These are phyloP conservation scores for Scylla paramamosain DNA, from an alignment of 1,140 invertebrate species.

Conservation along the genomic window DNA sequence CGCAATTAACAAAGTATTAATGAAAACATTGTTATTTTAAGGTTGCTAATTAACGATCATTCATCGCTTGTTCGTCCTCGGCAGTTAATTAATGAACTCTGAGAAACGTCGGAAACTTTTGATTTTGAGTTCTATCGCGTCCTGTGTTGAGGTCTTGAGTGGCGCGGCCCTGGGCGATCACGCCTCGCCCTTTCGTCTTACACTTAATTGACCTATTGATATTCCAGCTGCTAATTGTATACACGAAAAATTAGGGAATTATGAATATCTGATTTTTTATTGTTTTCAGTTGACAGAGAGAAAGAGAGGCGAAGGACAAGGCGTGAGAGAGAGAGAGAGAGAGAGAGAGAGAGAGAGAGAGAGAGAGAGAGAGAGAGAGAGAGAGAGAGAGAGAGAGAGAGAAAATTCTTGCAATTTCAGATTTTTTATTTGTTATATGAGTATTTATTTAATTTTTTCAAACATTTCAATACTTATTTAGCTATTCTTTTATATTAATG, in stretches of 20 bases:
- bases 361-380: neutral
- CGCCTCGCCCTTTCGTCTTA: slow-evolving; percentile 68
- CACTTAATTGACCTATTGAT: slow-evolving; percentile 72
- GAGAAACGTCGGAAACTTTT: slow-evolving; percentile 60
- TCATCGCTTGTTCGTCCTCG: slow-evolving; percentile 74
- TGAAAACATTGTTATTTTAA: slow-evolving; percentile 76
- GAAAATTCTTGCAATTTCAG: neutral
- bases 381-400: slow-evolving; percentile 11
- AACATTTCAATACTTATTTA: too few relatives aligned
- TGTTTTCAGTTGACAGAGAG: slow-evolving; percentile 46
- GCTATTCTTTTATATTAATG: neutral
- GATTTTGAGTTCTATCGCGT: slow-evolving; percentile 58
- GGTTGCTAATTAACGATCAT: slow-evolving; percentile 75
- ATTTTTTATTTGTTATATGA: too few relatives aligned
- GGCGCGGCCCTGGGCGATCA: neutral
- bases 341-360: neutral
- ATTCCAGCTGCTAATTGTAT: slow-evolving; percentile 71
- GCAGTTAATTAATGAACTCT: slow-evolving; percentile 74
- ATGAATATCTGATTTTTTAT: slow-evolving; percentile 74
- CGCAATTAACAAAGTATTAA: slow-evolving; percentile 75
- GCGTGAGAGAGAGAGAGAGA: slow-evolving; percentile 19
- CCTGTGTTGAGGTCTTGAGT: slow-evolving; percentile 31
- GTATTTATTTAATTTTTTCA: too few relatives aligned
- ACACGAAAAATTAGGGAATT: slow-evolving; percentile 72
- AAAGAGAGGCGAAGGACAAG: neutral